Evolutionary conservation across 2,797 vertebrate genomes (phyloP), one percentile per base, ranked within the genome.

Genomic region (Coregonus sp.): DNA sequence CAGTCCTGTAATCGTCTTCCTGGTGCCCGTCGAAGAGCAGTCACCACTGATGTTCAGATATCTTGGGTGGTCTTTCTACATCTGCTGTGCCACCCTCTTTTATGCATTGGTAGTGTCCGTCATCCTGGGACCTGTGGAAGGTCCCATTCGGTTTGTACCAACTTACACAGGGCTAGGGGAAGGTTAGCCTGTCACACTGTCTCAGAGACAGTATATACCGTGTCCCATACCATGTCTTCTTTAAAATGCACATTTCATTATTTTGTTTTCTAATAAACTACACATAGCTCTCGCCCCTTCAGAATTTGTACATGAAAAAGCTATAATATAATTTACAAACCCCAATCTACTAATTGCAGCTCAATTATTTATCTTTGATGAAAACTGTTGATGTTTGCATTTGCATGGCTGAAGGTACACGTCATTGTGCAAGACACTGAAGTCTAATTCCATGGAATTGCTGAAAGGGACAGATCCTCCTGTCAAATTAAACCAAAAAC

Each of bases 11-110:
- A 74, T 84, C 0, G 0, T 71, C 82, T 87, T 89, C 79, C 11
- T 88, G 73, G 78, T 81, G 51, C 80, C 83, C 51, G 29, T 86
- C 2, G 54, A 80, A 4, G 70, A 81, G 63, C 78, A 82, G 12
- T 40, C 72, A 0, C 50, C 84, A 0, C 67, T 81, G 54, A 70
- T 84, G 82, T 68, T 84, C 33, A 72, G 52, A 4, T 78, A 73
- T 65, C 82, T 89, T 0, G 80, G 88, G 52, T 90, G 88, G 88
- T 80, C 85, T 63, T 88, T 89, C 82, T 90, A 87, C 79, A 76
- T 80, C 73, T 88, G 89, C 85, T 84, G 87, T n/a, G 77, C 69
- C 73, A 71, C 76, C 71, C 63, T 89, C 18, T 51, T 87, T 50
- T 89, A 81, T 33, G 81, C 82, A 11, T 52, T 67, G n/a, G 9